Evolutionary conservation across 2,888 invertebrate genomes (phyloP), one percentile per base, ranked within the genome.

Genomic region (Tenthredo distinguenda): DNA sequence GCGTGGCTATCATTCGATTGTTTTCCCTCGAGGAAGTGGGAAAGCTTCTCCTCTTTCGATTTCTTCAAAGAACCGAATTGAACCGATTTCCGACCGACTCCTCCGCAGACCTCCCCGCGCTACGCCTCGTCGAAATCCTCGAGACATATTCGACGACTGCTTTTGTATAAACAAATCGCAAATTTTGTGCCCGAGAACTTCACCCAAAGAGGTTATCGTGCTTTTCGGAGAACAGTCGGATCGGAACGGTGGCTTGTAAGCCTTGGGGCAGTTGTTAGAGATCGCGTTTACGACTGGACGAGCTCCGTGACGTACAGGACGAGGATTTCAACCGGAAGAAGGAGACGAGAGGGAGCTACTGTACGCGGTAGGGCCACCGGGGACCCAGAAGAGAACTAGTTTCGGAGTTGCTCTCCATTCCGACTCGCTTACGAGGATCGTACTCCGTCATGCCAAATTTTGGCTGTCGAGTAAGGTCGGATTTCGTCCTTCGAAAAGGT

Each of bases 211-310:
- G 34, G 34, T 10, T 26, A n/a, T 65, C 65, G 21, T 65, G 15
- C 15, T 65, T 26, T 26, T 65, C 31, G n/a, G 7, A 1, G 40
- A 43, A 47, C 4, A 47, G 3, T 15, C 15, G 12, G 15, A 15
- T 3, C 47, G 47, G 0, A 47, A 47, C 12, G 10, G 40, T 9
- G 21, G 37, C 1, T 15, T 12, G 47, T 26, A 15, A 43, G 1
- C 77, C 34, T 50, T 81, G 0, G 21, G 81, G 21, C 21, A 21
- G 58, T 62, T 34, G 81, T 62, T 81, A 34, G 37, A 81, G 81
- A 40, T 81, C 58, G 31, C 77, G 55, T 77, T 77, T 34, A 77
- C 77, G 77, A 77, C 77, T 77, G 77, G 77, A 77, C 55, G 50
- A 50, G 68, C 4, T 34, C 34, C 68, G 12, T 34, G 34, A 34